These are phyloP conservation scores for Intellagama lesueurii DNA, from an alignment of 2,797 vertebrate genomes.

Conservation along the genomic window DNA sequence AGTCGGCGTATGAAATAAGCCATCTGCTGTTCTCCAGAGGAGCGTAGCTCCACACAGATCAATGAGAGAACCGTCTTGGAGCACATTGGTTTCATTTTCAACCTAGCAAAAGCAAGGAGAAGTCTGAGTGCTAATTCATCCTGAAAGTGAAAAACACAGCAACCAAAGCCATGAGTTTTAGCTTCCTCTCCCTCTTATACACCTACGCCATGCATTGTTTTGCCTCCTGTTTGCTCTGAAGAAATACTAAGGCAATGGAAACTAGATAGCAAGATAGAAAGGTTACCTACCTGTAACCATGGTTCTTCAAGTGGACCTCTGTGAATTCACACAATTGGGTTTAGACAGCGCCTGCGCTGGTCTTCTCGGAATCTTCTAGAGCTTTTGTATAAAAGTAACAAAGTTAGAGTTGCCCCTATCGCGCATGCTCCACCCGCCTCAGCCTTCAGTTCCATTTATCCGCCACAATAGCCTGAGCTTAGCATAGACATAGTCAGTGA, in stretches of 20 bases:
- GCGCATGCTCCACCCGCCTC: too few species aligned
- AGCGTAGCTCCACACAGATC: constrained; percentile 97
- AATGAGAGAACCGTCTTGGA: constrained; percentile 95
- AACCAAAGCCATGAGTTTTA: background rate
- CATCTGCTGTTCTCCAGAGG: constrained; percentile 95
- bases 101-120: constrained; percentile 78
- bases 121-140: background rate
- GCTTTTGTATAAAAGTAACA: too few species aligned
- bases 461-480: too few species aligned
- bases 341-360: too few species aligned
- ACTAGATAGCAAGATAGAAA: background rate
- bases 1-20: constrained; percentile 94
- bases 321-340: too few species aligned
- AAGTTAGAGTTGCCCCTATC: too few species aligned
- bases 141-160: background rate
- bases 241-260: background rate
- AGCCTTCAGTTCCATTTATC: too few species aligned
- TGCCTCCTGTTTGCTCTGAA: background rate
- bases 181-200: background rate
- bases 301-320: too few species aligned
- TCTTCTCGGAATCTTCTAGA: too few species aligned
- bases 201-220: background rate
- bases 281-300: too few species aligned
- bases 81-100: constrained; percentile 94
- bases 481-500: too few species aligned